Evolutionary conservation across 2,113 vertebrate species (phyloP).

Genomic region (Eulemur macaco): DNA sequence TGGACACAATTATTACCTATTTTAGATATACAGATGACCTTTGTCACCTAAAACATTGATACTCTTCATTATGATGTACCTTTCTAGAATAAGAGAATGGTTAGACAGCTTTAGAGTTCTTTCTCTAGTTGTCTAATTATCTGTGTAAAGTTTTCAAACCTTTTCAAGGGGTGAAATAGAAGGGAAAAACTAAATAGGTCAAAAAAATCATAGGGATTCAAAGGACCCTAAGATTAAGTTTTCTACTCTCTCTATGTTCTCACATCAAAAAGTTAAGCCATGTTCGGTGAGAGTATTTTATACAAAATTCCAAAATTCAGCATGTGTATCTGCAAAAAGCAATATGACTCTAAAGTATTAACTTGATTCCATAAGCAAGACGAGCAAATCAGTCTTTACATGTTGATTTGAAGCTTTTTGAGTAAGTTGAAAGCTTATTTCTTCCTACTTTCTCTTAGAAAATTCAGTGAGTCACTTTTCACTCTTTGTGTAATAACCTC

Average conservation of each 20-base stretch:
- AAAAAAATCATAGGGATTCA: conserved; percentile 27
- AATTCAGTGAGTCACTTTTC: conserved; percentile 6
- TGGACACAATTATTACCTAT: conserved; percentile 39
- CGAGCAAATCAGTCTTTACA: not conserved
- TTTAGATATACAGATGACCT: conserved; percentile 36
- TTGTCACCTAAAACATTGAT: conserved; percentile 44
- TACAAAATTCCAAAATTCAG: conserved; percentile 41
- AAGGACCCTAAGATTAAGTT: conserved; percentile 42
- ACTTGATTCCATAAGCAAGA: not conserved
- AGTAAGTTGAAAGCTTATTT: not conserved
- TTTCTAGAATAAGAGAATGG: conserved; percentile 46
- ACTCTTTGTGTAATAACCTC: conserved; percentile 27
- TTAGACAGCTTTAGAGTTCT: not conserved
- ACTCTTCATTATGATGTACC: conserved; percentile 48
- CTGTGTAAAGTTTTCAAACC: conserved; percentile 62
- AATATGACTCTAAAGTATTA: not conserved
- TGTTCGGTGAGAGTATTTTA: not conserved
- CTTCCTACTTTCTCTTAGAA: not conserved
- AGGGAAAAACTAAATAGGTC: conserved; percentile 50
- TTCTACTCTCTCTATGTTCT: not conserved
- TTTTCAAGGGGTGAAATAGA: conserved; percentile 45
- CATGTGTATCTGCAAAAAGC: not conserved
- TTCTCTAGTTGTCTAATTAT: conserved; percentile 54
- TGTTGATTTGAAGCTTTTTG: not conserved
- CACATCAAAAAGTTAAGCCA: not conserved